A percentile compares a stretch with the other conserved stretches of the same genome.
Conservation (phyloP, 1,140 invertebrate genomes). For the Pseudomyrmex sp. region DNA sequence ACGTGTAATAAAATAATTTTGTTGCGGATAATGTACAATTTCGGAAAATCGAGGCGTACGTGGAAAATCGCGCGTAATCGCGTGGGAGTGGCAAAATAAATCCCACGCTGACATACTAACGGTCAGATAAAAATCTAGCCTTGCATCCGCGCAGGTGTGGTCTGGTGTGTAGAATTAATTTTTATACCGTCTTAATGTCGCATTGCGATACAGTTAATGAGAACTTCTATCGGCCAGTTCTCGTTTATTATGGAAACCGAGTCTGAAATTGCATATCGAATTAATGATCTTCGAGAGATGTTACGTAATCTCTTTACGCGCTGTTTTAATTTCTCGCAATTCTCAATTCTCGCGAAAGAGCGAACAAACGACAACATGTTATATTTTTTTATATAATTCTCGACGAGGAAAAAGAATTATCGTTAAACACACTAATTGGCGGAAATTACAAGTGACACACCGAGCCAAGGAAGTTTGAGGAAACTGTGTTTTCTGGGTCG, state of each 20-base stretch:
- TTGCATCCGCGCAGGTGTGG: constrained; percentile 76
- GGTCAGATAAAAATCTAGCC: constrained; percentile 75
- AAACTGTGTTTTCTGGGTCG: constrained; percentile 42
- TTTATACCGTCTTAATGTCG: constrained; percentile 60
- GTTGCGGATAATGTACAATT: constrained; percentile 24
- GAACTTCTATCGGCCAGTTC: constrained; percentile 69
- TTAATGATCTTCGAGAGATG: constrained; percentile 59
- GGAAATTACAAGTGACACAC: constrained; percentile 14
- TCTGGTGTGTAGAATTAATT: constrained; percentile 62
- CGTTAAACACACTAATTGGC: neutral
- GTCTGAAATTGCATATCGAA: constrained; percentile 57
- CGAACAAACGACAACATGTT: neutral
- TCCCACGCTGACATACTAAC: constrained; percentile 61
- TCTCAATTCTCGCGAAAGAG: constrained; percentile 1
- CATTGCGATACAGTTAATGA: constrained; percentile 66
- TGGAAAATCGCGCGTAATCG: constrained; percentile 32
- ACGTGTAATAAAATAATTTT: neutral
- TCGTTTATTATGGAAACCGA: constrained; percentile 60
- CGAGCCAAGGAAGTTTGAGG: constrained; percentile 16
- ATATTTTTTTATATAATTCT: neutral
- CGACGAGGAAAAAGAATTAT: constrained; percentile 8
- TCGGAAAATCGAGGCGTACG: constrained; percentile 24
- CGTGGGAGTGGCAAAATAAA: constrained; percentile 63
- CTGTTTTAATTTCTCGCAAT: constrained; percentile 22
- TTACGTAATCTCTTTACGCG: constrained; percentile 18